Evolutionary conservation across 2,888 invertebrate genomes (phyloP).

Genomic region (Adineta ricciae): DNA sequence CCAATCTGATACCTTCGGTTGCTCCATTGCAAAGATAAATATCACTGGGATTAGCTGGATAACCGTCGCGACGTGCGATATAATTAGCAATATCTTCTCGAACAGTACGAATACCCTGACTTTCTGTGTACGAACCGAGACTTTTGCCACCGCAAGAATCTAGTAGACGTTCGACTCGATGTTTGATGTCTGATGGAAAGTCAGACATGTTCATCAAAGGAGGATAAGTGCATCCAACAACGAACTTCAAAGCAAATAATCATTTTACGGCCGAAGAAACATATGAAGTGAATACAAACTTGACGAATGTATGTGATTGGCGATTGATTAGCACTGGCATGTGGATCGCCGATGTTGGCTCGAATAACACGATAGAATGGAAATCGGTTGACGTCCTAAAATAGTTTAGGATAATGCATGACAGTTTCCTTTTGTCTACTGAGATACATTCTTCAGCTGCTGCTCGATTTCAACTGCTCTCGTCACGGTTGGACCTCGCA

Average conservation of each 20-base stretch:
- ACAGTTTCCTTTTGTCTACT: not conserved
- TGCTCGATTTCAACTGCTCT: not conserved
- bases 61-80: constrained; percentile 67
- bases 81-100: constrained; percentile 75
- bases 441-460: not conserved
- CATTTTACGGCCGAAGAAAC: constrained; percentile 34
- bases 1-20: constrained; percentile 65
- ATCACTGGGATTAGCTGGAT: constrained; percentile 65
- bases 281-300: constrained; percentile 39
- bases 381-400: not conserved
- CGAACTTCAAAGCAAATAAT: not conserved
- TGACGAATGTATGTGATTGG: constrained; percentile 90
- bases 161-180: constrained; percentile 60
- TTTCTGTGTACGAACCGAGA: constrained; percentile 73
- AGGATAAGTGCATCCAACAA: constrained; percentile 9
- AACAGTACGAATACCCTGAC: constrained; percentile 77
- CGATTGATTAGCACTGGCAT: constrained; percentile 79
- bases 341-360: constrained; percentile 95
- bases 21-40: constrained; percentile 78
- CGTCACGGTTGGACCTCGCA: not conserved
- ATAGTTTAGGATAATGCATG: not conserved
- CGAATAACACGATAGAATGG: constrained; percentile 47
- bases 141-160: constrained; percentile 66
- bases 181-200: constrained; percentile 74
- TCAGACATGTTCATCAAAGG: constrained; percentile 57